Evolutionary conservation across 2,797 vertebrate species (phyloP).

Genomic region (Gambusia yucatana): DNA sequence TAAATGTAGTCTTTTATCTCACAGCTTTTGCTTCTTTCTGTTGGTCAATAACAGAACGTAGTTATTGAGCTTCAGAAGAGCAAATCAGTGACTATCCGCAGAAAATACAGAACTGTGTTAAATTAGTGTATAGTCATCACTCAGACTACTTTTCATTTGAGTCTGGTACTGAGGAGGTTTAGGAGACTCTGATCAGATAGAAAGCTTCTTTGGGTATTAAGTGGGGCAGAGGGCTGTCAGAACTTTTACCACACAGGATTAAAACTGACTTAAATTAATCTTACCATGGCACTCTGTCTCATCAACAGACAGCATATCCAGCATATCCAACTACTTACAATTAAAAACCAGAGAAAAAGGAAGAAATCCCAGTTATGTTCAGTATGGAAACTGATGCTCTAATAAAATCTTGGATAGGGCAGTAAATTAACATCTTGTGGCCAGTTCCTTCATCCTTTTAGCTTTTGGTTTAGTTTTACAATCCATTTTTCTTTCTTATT

Average conservation of each 20-base stretch:
- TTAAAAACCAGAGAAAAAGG: not conserved
- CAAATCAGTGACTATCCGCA: conserved; percentile 18
- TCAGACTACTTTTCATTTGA: conserved; percentile 48
- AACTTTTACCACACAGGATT: conserved; percentile 67
- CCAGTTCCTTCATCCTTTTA: not conserved
- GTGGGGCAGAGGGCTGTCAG: conserved; percentile 60
- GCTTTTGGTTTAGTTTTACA: not conserved
- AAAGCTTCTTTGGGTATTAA: conserved; percentile 70
- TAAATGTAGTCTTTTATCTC: not conserved
- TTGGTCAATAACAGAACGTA: not conserved
- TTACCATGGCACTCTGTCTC: conserved; percentile 40
- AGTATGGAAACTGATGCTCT: conserved; percentile 5
- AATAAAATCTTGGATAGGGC: not conserved
- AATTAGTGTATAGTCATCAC: conserved; percentile 20
- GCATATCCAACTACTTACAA: not conserved
- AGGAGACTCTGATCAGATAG: conserved; percentile 61
- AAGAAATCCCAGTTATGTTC: not conserved
- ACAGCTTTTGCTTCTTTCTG: not conserved
- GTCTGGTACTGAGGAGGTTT: conserved; percentile 52
- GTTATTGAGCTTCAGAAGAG: conserved; percentile 23
- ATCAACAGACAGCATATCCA: not conserved
- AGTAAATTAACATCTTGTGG: not conserved
- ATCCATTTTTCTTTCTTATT: not conserved
- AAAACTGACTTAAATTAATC: conserved; percentile 66
- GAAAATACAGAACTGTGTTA: conserved; percentile 29